These are phyloP conservation scores for Porites lobata DNA, from an alignment of 92 coral and sea anemone genomes.

Conservation along the genomic window DNA sequence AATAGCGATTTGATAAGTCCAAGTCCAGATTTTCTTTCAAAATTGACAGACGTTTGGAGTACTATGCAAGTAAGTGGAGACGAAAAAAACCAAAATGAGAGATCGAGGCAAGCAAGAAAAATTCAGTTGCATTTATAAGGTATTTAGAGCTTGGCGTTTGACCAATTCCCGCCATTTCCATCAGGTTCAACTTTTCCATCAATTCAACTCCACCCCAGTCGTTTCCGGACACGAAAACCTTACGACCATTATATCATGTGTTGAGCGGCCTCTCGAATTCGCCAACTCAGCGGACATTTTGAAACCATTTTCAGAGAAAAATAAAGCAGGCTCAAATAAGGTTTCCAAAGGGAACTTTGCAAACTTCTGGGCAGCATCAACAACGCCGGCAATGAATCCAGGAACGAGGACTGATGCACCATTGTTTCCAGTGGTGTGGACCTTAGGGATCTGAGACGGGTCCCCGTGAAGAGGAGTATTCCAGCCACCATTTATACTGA, in stretches of 20 bases:
- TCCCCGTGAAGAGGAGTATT: slow-evolving; percentile 73
- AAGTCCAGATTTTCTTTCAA: slow-evolving; percentile 74
- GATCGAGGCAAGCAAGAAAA: slow-evolving; percentile 93
- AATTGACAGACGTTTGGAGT: slow-evolving; percentile 62
- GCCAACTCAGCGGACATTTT: no score
- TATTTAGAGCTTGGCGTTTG: slow-evolving; percentile 59
- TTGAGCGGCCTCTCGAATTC: slow-evolving; percentile 62
- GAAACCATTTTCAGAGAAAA: no score
- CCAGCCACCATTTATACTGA: slow-evolving; percentile 95
- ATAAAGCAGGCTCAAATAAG: no score
- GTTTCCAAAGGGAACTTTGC: no score
- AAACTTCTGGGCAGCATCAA: slow-evolving; percentile 81
- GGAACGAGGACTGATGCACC: slow-evolving; percentile 94
- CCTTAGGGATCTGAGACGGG: slow-evolving; percentile 71
- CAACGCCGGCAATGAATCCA: slow-evolving; percentile 94
- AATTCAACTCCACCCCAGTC: slow-evolving; percentile 94
- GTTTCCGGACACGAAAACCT: slow-evolving; percentile 78
- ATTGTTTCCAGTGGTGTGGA: slow-evolving; percentile 75
- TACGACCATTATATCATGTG: slow-evolving; percentile 78
- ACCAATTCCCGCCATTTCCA: slow-evolving; percentile 90
- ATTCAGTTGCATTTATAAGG: slow-evolving; percentile 77
- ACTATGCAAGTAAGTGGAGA: slow-evolving; percentile 69
- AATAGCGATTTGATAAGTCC: slow-evolving; percentile 73
- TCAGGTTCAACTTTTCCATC: slow-evolving; percentile 79
- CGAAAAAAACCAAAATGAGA: slow-evolving; percentile 82